These are phyloP conservation scores for Coptodon rendalli DNA, from an alignment of 2,113 vertebrate species.

Conservation along the genomic window DNA sequence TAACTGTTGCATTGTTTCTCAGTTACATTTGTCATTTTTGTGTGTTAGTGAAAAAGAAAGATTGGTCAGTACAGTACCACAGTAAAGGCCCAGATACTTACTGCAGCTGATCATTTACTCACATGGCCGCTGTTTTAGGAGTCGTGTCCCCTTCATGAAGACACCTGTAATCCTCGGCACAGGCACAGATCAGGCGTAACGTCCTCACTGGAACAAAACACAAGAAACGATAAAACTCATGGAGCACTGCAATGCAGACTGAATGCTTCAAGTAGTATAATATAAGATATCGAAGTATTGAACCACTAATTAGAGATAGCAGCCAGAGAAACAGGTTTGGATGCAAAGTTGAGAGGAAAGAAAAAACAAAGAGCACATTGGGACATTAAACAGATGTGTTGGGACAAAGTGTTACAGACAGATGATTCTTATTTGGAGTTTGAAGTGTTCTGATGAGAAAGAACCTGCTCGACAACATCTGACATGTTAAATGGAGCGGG, in stretches of 20 bases:
- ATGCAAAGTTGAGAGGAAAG: background rate
- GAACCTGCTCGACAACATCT: accelerated
- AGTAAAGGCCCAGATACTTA: background rate
- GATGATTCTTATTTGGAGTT: background rate
- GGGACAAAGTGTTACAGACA: background rate
- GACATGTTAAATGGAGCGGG: background rate
- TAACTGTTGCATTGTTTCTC: background rate
- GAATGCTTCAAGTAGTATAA: background rate
- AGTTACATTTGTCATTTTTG: background rate
- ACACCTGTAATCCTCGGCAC: conserved; percentile 82
- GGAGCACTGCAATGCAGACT: background rate
- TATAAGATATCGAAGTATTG: background rate
- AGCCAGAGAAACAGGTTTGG: background rate
- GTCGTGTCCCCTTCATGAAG: conserved; percentile 52
- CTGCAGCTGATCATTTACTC: conserved; percentile 52
- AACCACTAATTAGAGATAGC: background rate
- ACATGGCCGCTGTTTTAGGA: conserved; percentile 77
- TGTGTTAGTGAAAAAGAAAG: background rate
- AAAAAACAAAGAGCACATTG: background rate
- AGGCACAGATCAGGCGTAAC: conserved; percentile 84
- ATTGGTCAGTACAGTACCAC: accelerated
- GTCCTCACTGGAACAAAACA: conserved; percentile 73
- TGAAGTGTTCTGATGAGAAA: background rate
- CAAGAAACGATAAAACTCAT: accelerated
- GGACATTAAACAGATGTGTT: background rate